Evolutionary conservation across 64 coral and sea anemone species (phyloP), one percentile per base, ranked within the genome.

Genomic region (Actinia tenebrosa): DNA sequence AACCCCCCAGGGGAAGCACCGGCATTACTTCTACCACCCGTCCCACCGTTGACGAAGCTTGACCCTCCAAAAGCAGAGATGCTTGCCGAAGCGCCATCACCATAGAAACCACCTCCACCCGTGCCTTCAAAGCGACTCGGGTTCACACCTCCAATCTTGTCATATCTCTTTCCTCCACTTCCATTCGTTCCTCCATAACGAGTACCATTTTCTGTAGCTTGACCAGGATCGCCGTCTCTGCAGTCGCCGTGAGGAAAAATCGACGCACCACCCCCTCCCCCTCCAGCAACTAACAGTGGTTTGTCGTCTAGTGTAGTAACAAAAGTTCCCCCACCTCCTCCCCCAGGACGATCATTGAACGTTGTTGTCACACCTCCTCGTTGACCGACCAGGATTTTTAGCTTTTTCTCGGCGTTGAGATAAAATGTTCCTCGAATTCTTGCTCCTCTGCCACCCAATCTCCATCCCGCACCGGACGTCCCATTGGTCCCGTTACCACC

Each of bases 321-420:
- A 80, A 95, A 95, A 10, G 94, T 92, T 3, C 90, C 94, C 77
- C 94, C 94, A 16, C 94, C 94, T 62, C 94, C 89, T 23, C 94
- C 94, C 20, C 90, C 90, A 1, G 83, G 56, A 23, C 17, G 45
- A 25, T 9, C 3, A 42, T 4, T 27, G 18, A 16, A 14, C 23
- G 0, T 50, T 9, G 42, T 69, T 54, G 30, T 25, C 19, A 46
- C 7, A 16, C 27, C 80, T 0, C 94, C 94, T 23, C 64, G 43
- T 85, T 95, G 94, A 42, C 90, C 90, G 46, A 95, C 90, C 10
- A 95, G 83, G 53, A 95, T 84, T 75, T 87, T 92, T 7, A 95
- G 47, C 63, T 87, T 30, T 46, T 56, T 26, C 10, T 83, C 90
- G 11, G 59, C 82, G 7, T 3, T 87, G 10, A 95, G 78, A 79